Base-by-base conservation (phyloP, 2,113 vertebrate genomes). In the Oenanthe oenanthe region DNA sequence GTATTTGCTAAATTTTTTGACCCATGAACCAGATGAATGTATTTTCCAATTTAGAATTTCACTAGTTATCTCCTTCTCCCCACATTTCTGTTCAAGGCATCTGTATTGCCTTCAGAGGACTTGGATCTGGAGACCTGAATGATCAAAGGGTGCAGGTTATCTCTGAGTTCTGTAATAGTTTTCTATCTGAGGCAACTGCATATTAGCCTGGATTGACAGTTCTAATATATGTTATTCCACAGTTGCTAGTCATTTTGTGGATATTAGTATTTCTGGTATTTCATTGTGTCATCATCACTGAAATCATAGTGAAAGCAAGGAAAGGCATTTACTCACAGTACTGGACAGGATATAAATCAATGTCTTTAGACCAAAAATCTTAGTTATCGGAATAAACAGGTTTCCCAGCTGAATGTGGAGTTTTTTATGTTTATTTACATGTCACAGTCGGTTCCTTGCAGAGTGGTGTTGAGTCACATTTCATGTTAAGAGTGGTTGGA, bases 231-330 rank as follows among this genome's bases (percentile, higher is more conserved):
- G 74, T 89, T 93, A 81, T 95, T 91, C 73, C 28, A 56, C 65
- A 91, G 57, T n/a, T 92, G 47, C 38, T 81, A 61, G 92, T 87
- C 2, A 85, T 95, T 88, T 91, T 56, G 80, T 81, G 53, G 81
- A n/a, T 95, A 85, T 94, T 93, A 85, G 54, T 93, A 56, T 91
- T 95, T 89, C 61, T 94, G 81, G 31, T 86, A n/a, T 74, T 95
- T 93, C 53, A 82, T 63, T 60, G 68, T 63, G 84, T 74, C 66
- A 36, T 78, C 12, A 8, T 75, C 61, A 38, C 57, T 87, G 74
- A 94, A 96, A 88, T 87, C 74, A 71, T 45, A 91, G 65, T 36
- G 81, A 89, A 91, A 68, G 60, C 51, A 68, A 75, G 48, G 72
- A 58, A 93, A 72, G 7, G 28, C 61, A 75, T 82, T 87, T 91